Base-by-base conservation (phyloP, 2,113 vertebrate species). In the Crotalus horridus region DNA sequence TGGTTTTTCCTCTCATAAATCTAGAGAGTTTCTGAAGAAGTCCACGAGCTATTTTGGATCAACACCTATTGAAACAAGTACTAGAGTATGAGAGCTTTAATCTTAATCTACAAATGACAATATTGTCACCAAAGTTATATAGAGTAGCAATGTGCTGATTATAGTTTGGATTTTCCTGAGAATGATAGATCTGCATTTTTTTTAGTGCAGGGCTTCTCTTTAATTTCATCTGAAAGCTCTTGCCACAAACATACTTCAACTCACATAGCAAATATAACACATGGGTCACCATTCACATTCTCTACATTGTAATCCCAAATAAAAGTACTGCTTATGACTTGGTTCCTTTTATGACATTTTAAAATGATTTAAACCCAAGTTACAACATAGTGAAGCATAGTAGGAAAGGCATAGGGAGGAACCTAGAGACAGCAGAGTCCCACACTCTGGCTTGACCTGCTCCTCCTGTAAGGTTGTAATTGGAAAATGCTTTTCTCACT, bases 11-110 rank as follows among this genome's bases (percentile, higher is more conserved):
- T 91, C 54, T 90, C 94, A 94, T 96, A 96, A 96, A 96, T 95
- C 91, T 95, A 95, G 69, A 94, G 95, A 94, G 93, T 95, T 96
- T 96, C 95, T 93, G 96, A 94, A 51, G 61, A 94, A 94, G 94
- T 94, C 89, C 69, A 61, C 64, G 74, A 93, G 94, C 95, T 97
- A 94, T 95, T 95, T 95, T 93, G 95, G 95, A 96, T 96, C 95
- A 95, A 96, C 93, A 96, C 93, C 92, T 13, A 0, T 8, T 92
- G 61, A 54, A 93, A 89, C 23, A 29, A 86, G 92, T 48, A 90
- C 26, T 90, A 81, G 92, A 90, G 61, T 43, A 74, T 90, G 29
- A 86, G 89, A 90, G 8, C 13, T 64, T 85, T 21, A 86, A 17
- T 61, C 46, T 58, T 6, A 39, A 86, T 85, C 21, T 90, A 39